phyloP scores from a whole-genome alignment of 1,140 invertebrate species.

The Zophobas atratus region DNA sequence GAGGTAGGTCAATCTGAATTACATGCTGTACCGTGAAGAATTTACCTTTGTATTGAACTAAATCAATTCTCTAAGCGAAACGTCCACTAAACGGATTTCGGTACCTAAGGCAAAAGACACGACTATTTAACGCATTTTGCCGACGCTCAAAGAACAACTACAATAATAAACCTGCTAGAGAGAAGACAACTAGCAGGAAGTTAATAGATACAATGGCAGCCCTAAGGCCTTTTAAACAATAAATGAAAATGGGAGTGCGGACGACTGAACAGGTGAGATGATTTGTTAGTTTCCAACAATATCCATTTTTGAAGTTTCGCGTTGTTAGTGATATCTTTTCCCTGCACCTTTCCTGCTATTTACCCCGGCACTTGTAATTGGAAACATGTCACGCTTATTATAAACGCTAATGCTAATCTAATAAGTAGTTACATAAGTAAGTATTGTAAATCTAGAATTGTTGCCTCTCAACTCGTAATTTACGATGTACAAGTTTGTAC shows the following conservation, averaged over 20 bases:
- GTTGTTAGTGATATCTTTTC: no score
- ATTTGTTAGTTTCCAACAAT: conserved; percentile 1
- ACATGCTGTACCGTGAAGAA: conserved; percentile 12
- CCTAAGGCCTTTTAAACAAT: conserved; percentile 18
- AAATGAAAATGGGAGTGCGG: conserved; percentile 29
- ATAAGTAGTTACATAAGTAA: neutral
- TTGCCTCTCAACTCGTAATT: neutral
- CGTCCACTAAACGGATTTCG: conserved; percentile 33
- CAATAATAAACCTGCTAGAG: conserved; percentile 34
- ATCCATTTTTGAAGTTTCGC: neutral
- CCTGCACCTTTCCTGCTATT: no score
- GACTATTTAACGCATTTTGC: conserved; percentile 32
- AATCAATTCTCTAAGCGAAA: conserved; percentile 34
- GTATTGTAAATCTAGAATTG: neutral
- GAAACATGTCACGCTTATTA: no score
- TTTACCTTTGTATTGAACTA: conserved; percentile 15
- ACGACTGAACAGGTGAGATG: conserved; percentile 19
- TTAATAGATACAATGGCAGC: conserved; percentile 40
- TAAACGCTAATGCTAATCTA: neutral
- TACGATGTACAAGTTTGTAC: neutral
- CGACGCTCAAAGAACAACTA: conserved; percentile 32
- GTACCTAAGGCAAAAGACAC: conserved; percentile 32
- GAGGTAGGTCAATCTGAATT: conserved; percentile 6
- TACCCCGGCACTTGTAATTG: no score
- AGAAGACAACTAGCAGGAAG: conserved; percentile 35